A percentile compares a stretch with the other conserved stretches of the same genome.
Conservation (phyloP, 2,113 vertebrate species). For the Otolemur garnettii region DNA sequence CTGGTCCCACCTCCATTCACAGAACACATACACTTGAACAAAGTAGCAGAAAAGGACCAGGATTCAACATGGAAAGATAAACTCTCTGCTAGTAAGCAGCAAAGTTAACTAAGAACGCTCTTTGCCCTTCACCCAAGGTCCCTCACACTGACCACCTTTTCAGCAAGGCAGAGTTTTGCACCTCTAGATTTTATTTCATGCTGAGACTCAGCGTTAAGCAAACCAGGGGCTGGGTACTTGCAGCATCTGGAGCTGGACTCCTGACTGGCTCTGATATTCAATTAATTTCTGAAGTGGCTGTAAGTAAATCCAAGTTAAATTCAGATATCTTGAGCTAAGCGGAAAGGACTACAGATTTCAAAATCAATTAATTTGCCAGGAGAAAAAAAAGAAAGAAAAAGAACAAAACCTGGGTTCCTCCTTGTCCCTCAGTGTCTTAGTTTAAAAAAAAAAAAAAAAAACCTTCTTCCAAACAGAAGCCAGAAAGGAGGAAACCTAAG, state of each 20-base stretch:
- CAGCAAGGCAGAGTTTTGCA: neutral
- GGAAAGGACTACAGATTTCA: slow-evolving; percentile 23
- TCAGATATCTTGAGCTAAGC: slow-evolving; percentile 13
- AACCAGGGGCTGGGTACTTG: too few species aligned
- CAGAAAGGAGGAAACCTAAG: slow-evolving; percentile 50
- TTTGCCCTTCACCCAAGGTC: neutral
- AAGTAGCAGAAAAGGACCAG: neutral
- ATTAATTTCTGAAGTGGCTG: neutral
- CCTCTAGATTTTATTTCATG: neutral
- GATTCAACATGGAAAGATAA: neutral
- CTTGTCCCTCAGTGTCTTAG: neutral
- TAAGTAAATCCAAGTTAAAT: slow-evolving; percentile 30
- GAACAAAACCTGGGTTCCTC: neutral
- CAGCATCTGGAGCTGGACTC: too few species aligned
- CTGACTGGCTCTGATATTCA: neutral
- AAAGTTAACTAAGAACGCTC: neutral
- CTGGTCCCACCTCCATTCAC: fast-evolving
- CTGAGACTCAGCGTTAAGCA: neutral
- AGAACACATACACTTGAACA: neutral
- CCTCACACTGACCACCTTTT: fast-evolving
- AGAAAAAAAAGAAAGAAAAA: neutral
- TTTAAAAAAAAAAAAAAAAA: slow-evolving; percentile 29
- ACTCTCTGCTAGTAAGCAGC: neutral
- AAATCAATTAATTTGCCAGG: neutral
- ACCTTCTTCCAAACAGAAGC: slow-evolving; percentile 44